A percentile compares a stretch with the other conserved stretches of the same genome.
phyloP scores from a whole-genome alignment of 2,888 invertebrate genomes.

The Thecophora atra region DNA sequence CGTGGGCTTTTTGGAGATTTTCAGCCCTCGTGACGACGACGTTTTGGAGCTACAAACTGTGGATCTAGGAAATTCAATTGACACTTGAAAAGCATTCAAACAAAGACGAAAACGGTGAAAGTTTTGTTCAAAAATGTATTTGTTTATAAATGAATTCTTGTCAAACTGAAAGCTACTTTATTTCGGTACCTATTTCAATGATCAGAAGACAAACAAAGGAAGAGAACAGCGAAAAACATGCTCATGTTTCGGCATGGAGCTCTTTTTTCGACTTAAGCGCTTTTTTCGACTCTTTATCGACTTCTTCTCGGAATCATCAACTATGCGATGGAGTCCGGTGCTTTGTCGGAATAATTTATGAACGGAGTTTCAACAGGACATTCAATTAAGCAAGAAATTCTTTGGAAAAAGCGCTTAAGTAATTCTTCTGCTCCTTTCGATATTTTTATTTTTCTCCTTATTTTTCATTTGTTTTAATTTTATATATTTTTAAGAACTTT shows the following conservation, averaged over 20 bases:
- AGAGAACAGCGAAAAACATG: neutral
- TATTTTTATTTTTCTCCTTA: neutral
- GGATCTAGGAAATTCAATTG: constrained; percentile 23
- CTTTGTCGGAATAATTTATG: too few species aligned
- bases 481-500: neutral
- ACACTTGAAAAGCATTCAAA: neutral
- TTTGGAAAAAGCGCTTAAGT: too few species aligned
- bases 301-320: too few species aligned
- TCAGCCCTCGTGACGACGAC: constrained; percentile 56
- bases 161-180: constrained; percentile 17
- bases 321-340: too few species aligned
- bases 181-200: constrained; percentile 18
- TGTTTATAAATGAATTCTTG: neutral
- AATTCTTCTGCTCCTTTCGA: too few species aligned
- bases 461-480: neutral
- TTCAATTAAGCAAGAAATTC: too few species aligned
- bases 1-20: constrained; percentile 56
- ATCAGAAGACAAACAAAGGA: neutral
- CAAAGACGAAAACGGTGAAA: neutral
- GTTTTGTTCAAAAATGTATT: neutral
- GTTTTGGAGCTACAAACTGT: constrained; percentile 46
- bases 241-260: too few species aligned
- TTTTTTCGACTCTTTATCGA: neutral
- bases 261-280: constrained; percentile 15
- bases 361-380: too few species aligned